phyloP scores from a whole-genome alignment of 2,113 vertebrate species.

The Accipiter cooperii region DNA sequence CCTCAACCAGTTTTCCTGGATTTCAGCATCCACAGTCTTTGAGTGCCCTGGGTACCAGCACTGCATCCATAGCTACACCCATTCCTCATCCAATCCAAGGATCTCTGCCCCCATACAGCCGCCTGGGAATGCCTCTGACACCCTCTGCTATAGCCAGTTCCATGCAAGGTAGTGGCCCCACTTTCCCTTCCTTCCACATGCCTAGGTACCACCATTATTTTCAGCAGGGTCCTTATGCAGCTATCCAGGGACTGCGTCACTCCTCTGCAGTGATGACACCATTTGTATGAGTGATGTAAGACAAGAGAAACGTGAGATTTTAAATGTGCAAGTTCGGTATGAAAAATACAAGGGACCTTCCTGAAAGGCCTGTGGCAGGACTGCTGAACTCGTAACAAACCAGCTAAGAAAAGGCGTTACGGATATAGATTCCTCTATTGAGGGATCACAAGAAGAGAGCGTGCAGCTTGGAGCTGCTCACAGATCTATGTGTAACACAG shows the following conservation, averaged over 20 bases:
- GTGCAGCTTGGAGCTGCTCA: conserved; percentile 13
- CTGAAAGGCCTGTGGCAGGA: conserved; percentile 18
- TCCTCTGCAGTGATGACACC: conserved; percentile 97
- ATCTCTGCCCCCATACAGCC: conserved; percentile 89
- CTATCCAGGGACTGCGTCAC: conserved; percentile 97
- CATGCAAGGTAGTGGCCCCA: conserved; percentile 91
- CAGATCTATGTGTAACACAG: not conserved
- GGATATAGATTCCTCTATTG: conserved; percentile 14
- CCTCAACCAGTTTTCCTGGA: conserved; percentile 88
- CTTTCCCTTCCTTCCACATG: conserved; percentile 98
- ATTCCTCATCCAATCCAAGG: conserved; percentile 94
- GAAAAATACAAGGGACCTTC: conserved; percentile 30
- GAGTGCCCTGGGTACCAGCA: conserved; percentile 82
- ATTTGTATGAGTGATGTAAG: conserved; percentile 85
- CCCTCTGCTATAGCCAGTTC: conserved; percentile 86
- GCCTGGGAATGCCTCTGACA: conserved; percentile 90
- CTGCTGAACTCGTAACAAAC: conserved; percentile 20
- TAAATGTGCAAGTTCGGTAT: not conserved
- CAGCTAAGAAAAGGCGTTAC: not conserved
- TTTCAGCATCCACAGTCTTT: conserved; percentile 94
- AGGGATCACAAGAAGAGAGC: not conserved
- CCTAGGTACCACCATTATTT: conserved; percentile 98
- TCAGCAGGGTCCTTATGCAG: conserved; percentile 97
- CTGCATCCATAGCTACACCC: conserved; percentile 80
- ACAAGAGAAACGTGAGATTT: not conserved